Base-by-base conservation (phyloP, 2,113 vertebrate genomes). In the Merops nubicus region DNA sequence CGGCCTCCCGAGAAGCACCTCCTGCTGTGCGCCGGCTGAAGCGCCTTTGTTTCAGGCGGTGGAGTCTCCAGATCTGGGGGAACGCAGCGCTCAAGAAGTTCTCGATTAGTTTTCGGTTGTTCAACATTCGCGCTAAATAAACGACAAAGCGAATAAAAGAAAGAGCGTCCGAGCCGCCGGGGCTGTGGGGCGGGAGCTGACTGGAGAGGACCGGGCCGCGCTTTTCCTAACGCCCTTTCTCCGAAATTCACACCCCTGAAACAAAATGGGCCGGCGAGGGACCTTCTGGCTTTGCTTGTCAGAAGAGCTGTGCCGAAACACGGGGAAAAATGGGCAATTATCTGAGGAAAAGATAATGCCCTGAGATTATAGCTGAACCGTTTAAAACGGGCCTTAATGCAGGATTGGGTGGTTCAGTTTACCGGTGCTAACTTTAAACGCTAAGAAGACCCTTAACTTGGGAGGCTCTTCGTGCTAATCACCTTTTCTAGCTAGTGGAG, bases 401-500 rank as follows among this genome's bases (percentile, higher is more conserved):
- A 5, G 8, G 47, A 15, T 8, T 70, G 0, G 1, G 73, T 33
- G 5, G 5, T 28, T 57, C 64, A 4, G 76, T 43, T 80, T n/a
- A 36, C 21, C 73, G 11, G 23, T 7, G 2, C 81, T 76, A 28
- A 79, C 48, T 84, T 86, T 14, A 36, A 43, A 54, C 57, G 69
- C 81, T 74, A 11, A 70, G 75, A 89, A 87, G 88, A 83, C 82
- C 29, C 80, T 92, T 65, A 16, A 43, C 5, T 84, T 68, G 22
- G 93, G 80, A 81, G 91, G 64, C 77, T 74, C 54, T 84, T 89
- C 42, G 38, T n/a, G 80, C 45, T 87, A 65, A 94, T 96, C 69
- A 42, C 68, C 87, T 81, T 73, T 81, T 51, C 57, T 65, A 45
- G 84, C 68, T 95, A 74, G 91, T 74, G 73, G 89, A 87, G 87